Evolutionary conservation across 2,113 vertebrate genomes (phyloP), one percentile per base, ranked within the genome.

Genomic region (Fulmarus glacialis): DNA sequence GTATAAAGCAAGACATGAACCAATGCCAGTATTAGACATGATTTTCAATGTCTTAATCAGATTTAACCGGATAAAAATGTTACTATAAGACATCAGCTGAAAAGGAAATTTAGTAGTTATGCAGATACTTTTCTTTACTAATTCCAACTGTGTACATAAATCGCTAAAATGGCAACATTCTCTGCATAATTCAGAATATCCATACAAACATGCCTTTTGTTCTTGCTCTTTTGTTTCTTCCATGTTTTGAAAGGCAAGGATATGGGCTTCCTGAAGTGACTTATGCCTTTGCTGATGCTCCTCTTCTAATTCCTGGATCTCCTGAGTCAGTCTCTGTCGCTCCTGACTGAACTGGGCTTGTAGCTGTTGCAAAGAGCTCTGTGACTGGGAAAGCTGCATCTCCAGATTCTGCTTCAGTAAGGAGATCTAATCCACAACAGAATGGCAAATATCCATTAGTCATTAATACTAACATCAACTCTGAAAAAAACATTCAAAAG

Each of bases 311-410:
- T 99, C 99, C 93, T 99, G 99, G 84, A 99, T 99, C 98, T 99
- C 99, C 95, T 99, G 98, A 23, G 99, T 98, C 93, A 99, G 99
- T 87, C 99, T 99, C 87, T 99, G 99, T 47, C 99, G 97, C 93
- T 99, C 99, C 97, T 99, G 99, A 95, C 98, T 99, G 97, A 99
- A 99, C 97, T 99, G 99, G 55, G 99, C 98, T 97, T 99, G 99
- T 59, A 99, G 99, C 94, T 99, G 99, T 96, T 99, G 99, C 98
- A 99, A 97, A 80, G 99, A 99, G 52, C 98, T 99, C 98, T 99
- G 99, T 10, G 99, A 99, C 98, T 99, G 99, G 36, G 99, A 99
- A 89, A 99, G 99, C 98, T 99, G 99, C 98, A 99, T 99, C 98
- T 99, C 99, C 98, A 99, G 98, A 64, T 99, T 99, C 98, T 99